Evolutionary conservation across 2,113 vertebrate genomes (phyloP).

Genomic region (Coturnix japonica): DNA sequence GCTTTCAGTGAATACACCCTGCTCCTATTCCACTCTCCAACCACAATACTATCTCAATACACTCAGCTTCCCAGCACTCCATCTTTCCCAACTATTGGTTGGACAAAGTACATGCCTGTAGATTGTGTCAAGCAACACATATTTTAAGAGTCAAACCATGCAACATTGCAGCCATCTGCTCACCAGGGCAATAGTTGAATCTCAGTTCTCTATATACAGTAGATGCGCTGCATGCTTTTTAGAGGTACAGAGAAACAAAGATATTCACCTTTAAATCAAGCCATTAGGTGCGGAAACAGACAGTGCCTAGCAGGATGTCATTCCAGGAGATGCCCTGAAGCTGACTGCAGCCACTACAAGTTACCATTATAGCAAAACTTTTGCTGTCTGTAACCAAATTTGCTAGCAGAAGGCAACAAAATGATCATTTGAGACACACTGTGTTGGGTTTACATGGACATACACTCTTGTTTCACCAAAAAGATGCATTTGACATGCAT

Average conservation of each 20-base stretch:
- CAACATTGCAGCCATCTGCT: background rate
- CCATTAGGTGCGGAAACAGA: background rate
- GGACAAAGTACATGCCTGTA: background rate
- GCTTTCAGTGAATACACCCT: fast-evolving
- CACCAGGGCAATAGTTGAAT: no score
- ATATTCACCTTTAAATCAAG: background rate
- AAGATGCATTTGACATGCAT: background rate
- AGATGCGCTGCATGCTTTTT: background rate
- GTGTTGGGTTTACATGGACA: background rate
- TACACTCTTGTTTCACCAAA: background rate
- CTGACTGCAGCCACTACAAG: background rate
- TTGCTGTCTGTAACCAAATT: background rate
- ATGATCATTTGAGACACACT: background rate
- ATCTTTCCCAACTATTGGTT: background rate
- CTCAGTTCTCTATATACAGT: background rate
- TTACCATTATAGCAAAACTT: background rate
- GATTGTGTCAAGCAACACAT: background rate
- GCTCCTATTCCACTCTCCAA: background rate
- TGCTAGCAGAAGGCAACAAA: background rate
- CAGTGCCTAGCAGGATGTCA: background rate
- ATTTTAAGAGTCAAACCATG: background rate
- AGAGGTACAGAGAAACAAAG: background rate
- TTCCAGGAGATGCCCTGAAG: background rate
- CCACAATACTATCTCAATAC: background rate
- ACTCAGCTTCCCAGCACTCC: background rate